Evolutionary conservation across 2,888 invertebrate species (phyloP).

Genomic region (Agrotis exclamationis): DNA sequence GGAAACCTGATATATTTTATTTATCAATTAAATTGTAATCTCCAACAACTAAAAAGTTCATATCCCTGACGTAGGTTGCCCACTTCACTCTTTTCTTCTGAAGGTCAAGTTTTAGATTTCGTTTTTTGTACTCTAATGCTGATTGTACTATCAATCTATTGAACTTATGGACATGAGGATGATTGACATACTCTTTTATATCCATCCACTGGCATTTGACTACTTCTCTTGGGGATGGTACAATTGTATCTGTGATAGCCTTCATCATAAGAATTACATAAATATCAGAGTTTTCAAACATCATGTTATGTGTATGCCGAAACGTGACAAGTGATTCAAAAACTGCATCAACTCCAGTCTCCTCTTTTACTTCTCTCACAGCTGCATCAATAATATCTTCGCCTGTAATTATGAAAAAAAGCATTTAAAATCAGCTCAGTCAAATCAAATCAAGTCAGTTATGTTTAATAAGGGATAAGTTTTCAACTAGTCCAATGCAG

Average conservation of each 20-base stretch:
- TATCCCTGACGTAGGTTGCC: constrained; percentile 78
- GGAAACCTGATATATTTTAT: constrained; percentile 10
- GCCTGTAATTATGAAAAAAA: constrained; percentile 84
- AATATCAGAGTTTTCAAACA: constrained; percentile 96
- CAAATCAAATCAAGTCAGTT: no score
- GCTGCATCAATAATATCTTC: constrained; percentile 96
- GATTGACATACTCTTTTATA: constrained; percentile 93
- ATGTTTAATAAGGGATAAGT: constrained; percentile 7
- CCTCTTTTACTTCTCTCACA: constrained; percentile 96
- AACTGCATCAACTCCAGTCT: constrained; percentile 95
- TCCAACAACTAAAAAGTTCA: constrained; percentile 79
- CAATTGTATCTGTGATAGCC: constrained; percentile 92
- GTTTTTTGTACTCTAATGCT: constrained; percentile 92
- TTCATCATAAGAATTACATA: constrained; percentile 95
- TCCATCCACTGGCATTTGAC: constrained; percentile 95
- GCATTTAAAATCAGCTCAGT: no score
- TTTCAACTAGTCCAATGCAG: background rate
- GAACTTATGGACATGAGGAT: constrained; percentile 94
- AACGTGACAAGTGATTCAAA: constrained; percentile 95
- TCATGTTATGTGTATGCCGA: constrained; percentile 94
- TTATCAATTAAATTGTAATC: constrained; percentile 64
- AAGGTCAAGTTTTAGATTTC: constrained; percentile 91
- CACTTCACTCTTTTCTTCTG: constrained; percentile 87
- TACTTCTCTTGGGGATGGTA: constrained; percentile 94
- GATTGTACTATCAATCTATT: constrained; percentile 93